Base-by-base conservation (phyloP, 92 coral and sea anemone species). In the Parazoanthus darwini region DNA sequence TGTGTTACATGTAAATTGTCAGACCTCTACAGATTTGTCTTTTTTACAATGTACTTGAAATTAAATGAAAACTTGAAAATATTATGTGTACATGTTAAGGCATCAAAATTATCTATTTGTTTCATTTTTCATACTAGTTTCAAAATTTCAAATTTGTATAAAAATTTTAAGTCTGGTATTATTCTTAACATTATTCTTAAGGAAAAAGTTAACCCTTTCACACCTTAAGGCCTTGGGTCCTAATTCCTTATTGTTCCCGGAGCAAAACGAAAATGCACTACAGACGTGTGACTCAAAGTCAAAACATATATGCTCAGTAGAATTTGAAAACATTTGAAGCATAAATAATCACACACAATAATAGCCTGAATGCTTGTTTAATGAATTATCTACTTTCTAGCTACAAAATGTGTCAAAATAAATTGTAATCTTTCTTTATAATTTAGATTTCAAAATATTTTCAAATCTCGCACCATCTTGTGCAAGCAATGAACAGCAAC, bases 381-480 rank as follows among this genome's bases (percentile, higher is more conserved):
- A 58, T 58, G 3, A 58, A 58, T 14, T 58, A 15, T 58, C 23
- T 58, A 58, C 66, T 58, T 58, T 58, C 5, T 58, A 14, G 5
- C 66, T 58, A 58, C 66, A 58, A 58, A 3, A 58, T 15, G 16
- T 58, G 66, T 58, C 66, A 58, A 58, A 58, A 58, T 58, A 14
- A 6, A n/a, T 15, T 29, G 33, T 15, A 58, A 14, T 20, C 4
- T 78, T 78, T 50, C 18, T 78, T n/a, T 38, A n/a, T 29, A 44
- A 78, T n/a, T 48, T 78, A 38, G 82, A 43, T 43, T 78, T 78
- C 38, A 8, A 78, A 78, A 78, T 2, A 48, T n/a, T 46, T 48
- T 78, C 82, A 78, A 78, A 25, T 46, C 23, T 78, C 15, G 65
- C 22, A 42, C 82, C 82, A 78, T 78, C n/a, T 78, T 78, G 82